Base-by-base conservation (phyloP, 2,888 invertebrate species). In the Chorisops tibialis region DNA sequence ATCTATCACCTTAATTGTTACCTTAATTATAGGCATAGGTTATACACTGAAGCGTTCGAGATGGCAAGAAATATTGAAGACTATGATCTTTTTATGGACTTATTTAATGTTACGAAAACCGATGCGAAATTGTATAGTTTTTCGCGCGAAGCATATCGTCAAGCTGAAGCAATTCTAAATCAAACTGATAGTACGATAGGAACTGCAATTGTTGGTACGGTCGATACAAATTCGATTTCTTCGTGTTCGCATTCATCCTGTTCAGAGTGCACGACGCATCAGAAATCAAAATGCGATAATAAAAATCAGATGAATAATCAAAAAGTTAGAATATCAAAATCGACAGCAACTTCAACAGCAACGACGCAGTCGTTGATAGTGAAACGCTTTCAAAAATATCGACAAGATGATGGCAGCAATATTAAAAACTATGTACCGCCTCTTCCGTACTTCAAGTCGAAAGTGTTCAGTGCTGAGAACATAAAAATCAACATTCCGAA, bases 31-130 rank as follows among this genome's bases (percentile, higher is more conserved):
- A 86, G 91, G 65, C 85, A 87, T 67, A 84, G 86, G 58, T 81
- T 87, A 69, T 83, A 87, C 73, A 89, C 89, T 74, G 93, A 91
- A 72, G 92, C 94, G 2, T 88, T 93, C 71, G 84, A 91, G 62
- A 79, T 93, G 63, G 94, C 91, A 1, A 89, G 93, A 67, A 93
- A 94, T 75, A 82, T 94, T 66, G 85, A 86, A 56, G 91, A 92
- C 72, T 88, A 90, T 75, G 94, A 95, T 78, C 81, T 94, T 63
- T 94, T 91, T 73, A 87, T 88, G 85, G 93, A 93, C 79, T 82
- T 90, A 60, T 86, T 87, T 72, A 88, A 87, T 78, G 84, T 87
- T 43, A 89, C 91, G n/a, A 79, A 82, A 56, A 78, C 82, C 37
- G 80, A 84, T 61, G 81, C 82, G 2, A 84, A 84, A 68, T 74